phyloP scores from a whole-genome alignment of 35 echinoderm and acorn worm genomes.

The Patiria miniata region DNA sequence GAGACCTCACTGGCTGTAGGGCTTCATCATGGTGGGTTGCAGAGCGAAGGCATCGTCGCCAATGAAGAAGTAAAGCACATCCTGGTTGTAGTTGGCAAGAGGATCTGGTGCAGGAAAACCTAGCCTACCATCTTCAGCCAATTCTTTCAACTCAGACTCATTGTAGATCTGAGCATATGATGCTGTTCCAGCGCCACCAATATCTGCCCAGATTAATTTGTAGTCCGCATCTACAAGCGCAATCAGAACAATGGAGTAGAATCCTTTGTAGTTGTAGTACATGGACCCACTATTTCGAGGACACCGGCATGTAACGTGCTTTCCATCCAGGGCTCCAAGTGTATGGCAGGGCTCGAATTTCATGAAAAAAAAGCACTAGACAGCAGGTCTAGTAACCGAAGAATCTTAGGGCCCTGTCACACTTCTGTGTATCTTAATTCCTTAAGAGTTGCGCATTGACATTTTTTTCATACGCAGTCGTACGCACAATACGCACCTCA shows the following conservation, averaged over 20 bases:
- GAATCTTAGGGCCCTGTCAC: too few relatives aligned
- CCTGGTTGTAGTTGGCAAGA: slow-evolving; percentile 42
- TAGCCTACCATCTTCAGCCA: slow-evolving; percentile 27
- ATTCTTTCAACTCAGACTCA: slow-evolving; percentile 44
- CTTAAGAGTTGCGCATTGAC: too few relatives aligned
- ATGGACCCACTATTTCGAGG: slow-evolving; percentile 56
- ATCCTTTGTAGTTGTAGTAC: slow-evolving; percentile 69
- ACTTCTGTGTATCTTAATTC: too few relatives aligned
- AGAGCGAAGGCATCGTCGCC: slow-evolving; percentile 54
- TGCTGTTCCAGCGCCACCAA: slow-evolving; percentile 5
- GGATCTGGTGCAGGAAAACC: slow-evolving; percentile 44
- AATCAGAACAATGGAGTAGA: slow-evolving; percentile 58
- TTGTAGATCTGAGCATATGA: slow-evolving; percentile 55
- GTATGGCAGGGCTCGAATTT: too few relatives aligned
- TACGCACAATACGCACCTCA: too few relatives aligned
- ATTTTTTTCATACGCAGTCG: too few relatives aligned
- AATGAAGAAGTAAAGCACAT: slow-evolving; percentile 71
- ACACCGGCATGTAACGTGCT: slow-evolving; percentile 47
- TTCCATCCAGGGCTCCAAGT: slow-evolving; percentile 64
- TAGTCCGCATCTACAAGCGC: slow-evolving; percentile 47
- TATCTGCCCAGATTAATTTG: slow-evolving; percentile 44
- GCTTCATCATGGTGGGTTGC: slow-evolving; percentile 40
- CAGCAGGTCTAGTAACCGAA: too few relatives aligned
- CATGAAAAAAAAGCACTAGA: too few relatives aligned
- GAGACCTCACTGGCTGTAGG: slow-evolving; percentile 26